Percentiles rank a stretch among this genome's conserved stretches.
These are phyloP conservation scores for Coendou prehensilis DNA, from an alignment of 2,797 vertebrate species.

Conservation along the genomic window DNA sequence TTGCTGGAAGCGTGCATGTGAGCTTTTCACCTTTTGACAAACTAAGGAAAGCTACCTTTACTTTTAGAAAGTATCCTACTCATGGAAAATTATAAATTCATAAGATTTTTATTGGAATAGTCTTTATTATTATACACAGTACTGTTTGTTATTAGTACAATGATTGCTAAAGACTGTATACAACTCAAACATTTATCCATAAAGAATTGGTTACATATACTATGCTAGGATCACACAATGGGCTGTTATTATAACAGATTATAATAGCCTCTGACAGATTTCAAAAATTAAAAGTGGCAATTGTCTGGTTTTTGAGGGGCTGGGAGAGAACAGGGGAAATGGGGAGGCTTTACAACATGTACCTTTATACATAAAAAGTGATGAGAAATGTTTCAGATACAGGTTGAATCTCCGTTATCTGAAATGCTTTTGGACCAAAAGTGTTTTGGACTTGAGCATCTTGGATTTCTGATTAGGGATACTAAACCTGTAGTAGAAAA, in stretches of 20 bases:
- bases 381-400: not conserved
- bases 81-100: not conserved
- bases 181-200: not conserved
- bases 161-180: not conserved
- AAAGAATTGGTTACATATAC: not conserved
- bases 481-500: not conserved
- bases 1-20: too few relatives aligned
- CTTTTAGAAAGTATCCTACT: not conserved
- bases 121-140: not conserved
- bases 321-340: too few relatives aligned
- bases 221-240: not conserved
- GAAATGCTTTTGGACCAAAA: not conserved
- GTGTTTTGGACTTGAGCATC: not conserved
- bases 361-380: not conserved
- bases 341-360: not conserved
- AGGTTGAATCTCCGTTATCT: not conserved
- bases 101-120: not conserved
- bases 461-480: not conserved
- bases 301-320: not conserved
- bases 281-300: not conserved
- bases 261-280: not conserved
- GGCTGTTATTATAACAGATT: not conserved
- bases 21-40: not conserved
- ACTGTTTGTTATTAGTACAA: not conserved
- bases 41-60: not conserved